These are phyloP conservation scores for Nomada fabriciana DNA, from an alignment of 2,888 invertebrate genomes.

Conservation along the genomic window DNA sequence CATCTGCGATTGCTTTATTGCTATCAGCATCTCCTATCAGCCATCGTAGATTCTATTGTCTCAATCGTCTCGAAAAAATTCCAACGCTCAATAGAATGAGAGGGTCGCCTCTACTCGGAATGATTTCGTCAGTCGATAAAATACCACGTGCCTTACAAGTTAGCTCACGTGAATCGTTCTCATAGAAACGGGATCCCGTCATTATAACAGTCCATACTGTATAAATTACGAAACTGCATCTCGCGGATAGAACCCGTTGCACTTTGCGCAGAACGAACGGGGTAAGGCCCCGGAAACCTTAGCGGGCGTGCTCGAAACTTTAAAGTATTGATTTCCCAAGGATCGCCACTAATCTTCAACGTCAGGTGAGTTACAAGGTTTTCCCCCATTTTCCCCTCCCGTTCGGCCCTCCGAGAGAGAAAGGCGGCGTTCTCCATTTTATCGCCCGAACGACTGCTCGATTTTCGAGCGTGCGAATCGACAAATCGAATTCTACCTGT, in stretches of 20 bases:
- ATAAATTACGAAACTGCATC: not conserved
- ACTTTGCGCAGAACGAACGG: not conserved
- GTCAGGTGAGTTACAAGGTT: slow-evolving; percentile 50
- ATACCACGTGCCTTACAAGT: not conserved
- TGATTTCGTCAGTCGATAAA: slow-evolving; percentile 17
- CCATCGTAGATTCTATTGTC: slow-evolving; percentile 12
- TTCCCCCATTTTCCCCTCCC: slow-evolving; percentile 11
- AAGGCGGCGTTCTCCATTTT: slow-evolving; percentile 45
- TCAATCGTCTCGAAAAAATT: not conserved
- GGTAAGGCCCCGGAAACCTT: not conserved
- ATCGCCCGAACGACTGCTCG: slow-evolving; percentile 63
- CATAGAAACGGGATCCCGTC: not conserved
- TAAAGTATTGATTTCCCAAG: slow-evolving; percentile 37
- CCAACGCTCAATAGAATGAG: slow-evolving; percentile 6
- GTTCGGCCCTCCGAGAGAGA: not conserved
- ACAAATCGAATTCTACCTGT: slow-evolving; percentile 73
- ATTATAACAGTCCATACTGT: not conserved
- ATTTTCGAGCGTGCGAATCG: slow-evolving; percentile 68
- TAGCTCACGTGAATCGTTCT: not conserved
- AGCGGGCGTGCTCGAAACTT: slow-evolving; percentile 8
- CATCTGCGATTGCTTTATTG: no score
- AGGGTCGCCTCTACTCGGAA: slow-evolving; percentile 5
- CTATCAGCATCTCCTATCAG: not conserved
- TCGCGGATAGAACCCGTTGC: not conserved
- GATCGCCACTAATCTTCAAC: slow-evolving; percentile 56